Conservation (phyloP, 1,140 invertebrate genomes). For the Conus betulinus region DNA sequence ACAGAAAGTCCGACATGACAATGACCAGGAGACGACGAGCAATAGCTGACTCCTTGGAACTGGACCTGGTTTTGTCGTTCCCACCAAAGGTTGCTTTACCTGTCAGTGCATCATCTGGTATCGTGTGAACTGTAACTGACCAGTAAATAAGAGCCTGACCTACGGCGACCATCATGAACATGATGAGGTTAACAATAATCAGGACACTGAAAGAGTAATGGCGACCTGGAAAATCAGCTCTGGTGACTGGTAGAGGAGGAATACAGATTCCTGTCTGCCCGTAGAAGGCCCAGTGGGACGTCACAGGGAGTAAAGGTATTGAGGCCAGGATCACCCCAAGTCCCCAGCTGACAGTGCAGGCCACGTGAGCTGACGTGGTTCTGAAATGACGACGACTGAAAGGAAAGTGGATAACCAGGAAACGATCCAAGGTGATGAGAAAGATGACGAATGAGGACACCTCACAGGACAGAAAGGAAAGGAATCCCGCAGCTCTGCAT, state of each 20-base stretch:
- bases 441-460: slow-evolving; percentile 51
- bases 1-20: slow-evolving; percentile 38
- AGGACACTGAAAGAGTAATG: slow-evolving; percentile 47
- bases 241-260: slow-evolving; percentile 43
- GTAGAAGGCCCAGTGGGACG: slow-evolving; percentile 29
- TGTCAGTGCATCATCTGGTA: background rate
- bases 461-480: slow-evolving; percentile 57
- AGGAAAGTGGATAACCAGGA: slow-evolving; percentile 55
- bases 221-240: slow-evolving; percentile 35
- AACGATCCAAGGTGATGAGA: slow-evolving; percentile 57
- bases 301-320: slow-evolving; percentile 21
- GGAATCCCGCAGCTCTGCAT: slow-evolving; percentile 60
- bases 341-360: slow-evolving; percentile 35
- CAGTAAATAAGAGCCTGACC: slow-evolving; percentile 48
- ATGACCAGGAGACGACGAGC: slow-evolving; percentile 25
- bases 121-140: background rate
- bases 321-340: slow-evolving; percentile 36
- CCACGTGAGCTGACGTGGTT: slow-evolving; percentile 22
- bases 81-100: background rate
- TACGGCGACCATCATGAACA: slow-evolving; percentile 23
- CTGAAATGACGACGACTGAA: slow-evolving; percentile 40
- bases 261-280: slow-evolving; percentile 47
- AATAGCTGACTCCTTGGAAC: slow-evolving; percentile 8
- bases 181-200: slow-evolving; percentile 41
- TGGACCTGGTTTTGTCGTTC: background rate